phyloP scores from a whole-genome alignment of 2,888 invertebrate species.

The Unio pictorum region DNA sequence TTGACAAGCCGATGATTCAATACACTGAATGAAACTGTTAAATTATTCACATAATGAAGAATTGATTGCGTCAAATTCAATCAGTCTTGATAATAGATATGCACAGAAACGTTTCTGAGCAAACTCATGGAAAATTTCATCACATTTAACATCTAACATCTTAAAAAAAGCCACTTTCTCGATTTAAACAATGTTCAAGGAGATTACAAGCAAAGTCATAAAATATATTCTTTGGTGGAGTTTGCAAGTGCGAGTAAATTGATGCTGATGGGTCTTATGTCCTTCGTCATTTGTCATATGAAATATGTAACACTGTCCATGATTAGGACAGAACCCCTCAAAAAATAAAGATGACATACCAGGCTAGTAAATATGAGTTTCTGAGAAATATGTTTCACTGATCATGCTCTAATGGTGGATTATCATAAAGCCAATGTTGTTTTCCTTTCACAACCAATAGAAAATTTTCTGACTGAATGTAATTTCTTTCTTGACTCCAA shows the following conservation, averaged over 20 bases:
- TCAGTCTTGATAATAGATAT: slow-evolving; percentile 12
- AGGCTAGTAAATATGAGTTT: slow-evolving; percentile 8
- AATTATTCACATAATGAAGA: slow-evolving; percentile 20
- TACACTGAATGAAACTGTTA: slow-evolving; percentile 7
- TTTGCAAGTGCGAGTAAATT: slow-evolving; percentile 16
- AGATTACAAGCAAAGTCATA: slow-evolving; percentile 27
- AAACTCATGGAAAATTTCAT: slow-evolving; percentile 21
- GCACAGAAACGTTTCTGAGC: slow-evolving; percentile 22
- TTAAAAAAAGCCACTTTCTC: slow-evolving; percentile 16
- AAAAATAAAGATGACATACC: slow-evolving; percentile 14
- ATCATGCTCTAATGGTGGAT: slow-evolving; percentile 10
- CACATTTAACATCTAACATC: slow-evolving; percentile 10
- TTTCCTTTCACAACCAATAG: slow-evolving; percentile 10
- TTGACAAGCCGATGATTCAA: slow-evolving; percentile 13
- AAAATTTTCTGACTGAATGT: slow-evolving; percentile 11
- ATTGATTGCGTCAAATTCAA: slow-evolving; percentile 19
- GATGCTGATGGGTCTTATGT: slow-evolving; percentile 22
- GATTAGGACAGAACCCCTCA: slow-evolving; percentile 9
- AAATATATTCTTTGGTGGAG: slow-evolving; percentile 14
- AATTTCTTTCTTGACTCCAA: slow-evolving; percentile 3
- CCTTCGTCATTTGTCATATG: slow-evolving; percentile 23
- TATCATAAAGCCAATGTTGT: slow-evolving; percentile 16
- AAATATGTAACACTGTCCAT: slow-evolving; percentile 24
- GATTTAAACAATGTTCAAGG: slow-evolving; percentile 21
- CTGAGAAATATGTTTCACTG: slow-evolving; percentile 10